A percentile compares a stretch with the other conserved stretches of the same genome.
Conservation (phyloP, 2,888 invertebrate genomes). For the Tineola bisselliella region DNA sequence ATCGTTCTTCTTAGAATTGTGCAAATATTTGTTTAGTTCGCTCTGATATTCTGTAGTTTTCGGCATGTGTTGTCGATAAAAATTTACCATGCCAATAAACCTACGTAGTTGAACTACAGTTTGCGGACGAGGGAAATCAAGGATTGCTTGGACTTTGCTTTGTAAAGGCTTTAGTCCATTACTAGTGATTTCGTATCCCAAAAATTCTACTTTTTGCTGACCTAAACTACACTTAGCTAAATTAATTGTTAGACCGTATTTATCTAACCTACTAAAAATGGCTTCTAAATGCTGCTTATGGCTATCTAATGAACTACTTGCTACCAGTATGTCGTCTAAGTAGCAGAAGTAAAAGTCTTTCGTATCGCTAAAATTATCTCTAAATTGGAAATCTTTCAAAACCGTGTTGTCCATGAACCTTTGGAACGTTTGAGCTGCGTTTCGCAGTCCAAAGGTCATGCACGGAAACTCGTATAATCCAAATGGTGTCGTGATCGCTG, state of each 20-base stretch:
- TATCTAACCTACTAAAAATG: conserved; percentile 11
- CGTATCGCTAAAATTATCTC: too few relatives aligned
- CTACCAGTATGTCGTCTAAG: conserved; percentile 16
- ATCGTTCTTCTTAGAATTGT: conserved; percentile 20
- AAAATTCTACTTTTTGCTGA: conserved; percentile 16
- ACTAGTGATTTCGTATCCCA: conserved; percentile 19
- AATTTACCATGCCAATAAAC: conserved; percentile 31
- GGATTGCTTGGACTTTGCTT: conserved; percentile 19
- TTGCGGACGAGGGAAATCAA: conserved; percentile 16
- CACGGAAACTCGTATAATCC: conserved; percentile 26
- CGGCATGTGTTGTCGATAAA: conserved; percentile 28
- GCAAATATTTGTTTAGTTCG: conserved; percentile 21
- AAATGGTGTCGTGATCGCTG: conserved; percentile 29
- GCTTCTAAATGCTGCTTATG: conserved; percentile 15
- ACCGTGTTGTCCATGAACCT: conserved; percentile 23
- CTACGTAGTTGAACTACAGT: conserved; percentile 18
- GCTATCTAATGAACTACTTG: not conserved
- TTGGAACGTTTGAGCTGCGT: conserved; percentile 31
- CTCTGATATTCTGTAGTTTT: conserved; percentile 25
- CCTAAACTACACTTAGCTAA: conserved; percentile 18
- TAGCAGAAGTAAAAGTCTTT: too few relatives aligned
- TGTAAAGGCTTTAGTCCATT: conserved; percentile 17
- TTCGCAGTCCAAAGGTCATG: conserved; percentile 31
- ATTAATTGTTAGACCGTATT: conserved; percentile 16
- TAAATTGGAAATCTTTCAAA: conserved; percentile 15